These are phyloP conservation scores for Vesta saturnalis DNA, from an alignment of 2,888 invertebrate genomes.

Conservation along the genomic window DNA sequence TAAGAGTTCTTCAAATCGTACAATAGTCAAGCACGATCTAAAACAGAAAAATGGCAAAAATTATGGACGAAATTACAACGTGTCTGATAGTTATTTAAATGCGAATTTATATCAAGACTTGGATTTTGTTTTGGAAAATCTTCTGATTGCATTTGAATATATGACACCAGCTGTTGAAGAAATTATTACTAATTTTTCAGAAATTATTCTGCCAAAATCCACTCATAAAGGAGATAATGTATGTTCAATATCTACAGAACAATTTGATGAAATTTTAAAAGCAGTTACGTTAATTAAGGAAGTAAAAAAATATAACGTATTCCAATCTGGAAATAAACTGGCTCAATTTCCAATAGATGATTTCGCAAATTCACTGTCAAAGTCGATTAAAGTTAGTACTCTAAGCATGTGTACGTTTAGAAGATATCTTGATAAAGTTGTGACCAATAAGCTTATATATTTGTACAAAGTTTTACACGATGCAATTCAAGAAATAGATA, in stretches of 20 bases:
- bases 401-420: background rate
- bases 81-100: background rate
- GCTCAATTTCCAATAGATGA: slow-evolving; percentile 1
- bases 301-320: background rate
- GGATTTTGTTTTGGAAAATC: slow-evolving; percentile 7
- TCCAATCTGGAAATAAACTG: background rate
- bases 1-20: too few relatives aligned
- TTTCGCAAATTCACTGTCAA: background rate
- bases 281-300: slow-evolving; percentile 13
- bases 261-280: slow-evolving; percentile 12
- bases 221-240: background rate
- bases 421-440: slow-evolving; percentile 4
- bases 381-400: background rate
- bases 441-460: background rate
- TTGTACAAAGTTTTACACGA: slow-evolving; percentile 9
- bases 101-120: background rate
- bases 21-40: too few relatives aligned
- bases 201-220: background rate
- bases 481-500: slow-evolving; percentile 3
- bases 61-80: background rate
- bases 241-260: slow-evolving; percentile 12
- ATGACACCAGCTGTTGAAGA: slow-evolving; percentile 17
- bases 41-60: background rate
- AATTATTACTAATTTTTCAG: slow-evolving; percentile 8
- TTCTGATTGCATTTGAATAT: slow-evolving; percentile 1